Evolutionary conservation across 2,888 invertebrate genomes (phyloP).

Genomic region (Tenthredo livida): DNA sequence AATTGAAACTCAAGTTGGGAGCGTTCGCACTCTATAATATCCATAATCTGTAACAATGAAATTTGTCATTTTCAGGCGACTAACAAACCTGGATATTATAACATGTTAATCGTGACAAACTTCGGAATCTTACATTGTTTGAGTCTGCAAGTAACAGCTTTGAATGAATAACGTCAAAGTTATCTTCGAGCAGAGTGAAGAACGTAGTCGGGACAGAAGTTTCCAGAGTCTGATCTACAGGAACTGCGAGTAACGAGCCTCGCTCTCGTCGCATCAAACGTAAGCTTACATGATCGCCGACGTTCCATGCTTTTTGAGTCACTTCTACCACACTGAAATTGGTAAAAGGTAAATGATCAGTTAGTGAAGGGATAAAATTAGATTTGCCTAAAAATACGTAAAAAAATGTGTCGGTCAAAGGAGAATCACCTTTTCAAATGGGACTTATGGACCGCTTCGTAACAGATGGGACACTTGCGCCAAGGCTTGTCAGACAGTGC

Average conservation of each 20-base stretch:
- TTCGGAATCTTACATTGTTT: constrained; percentile 80
- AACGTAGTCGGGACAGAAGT: constrained; percentile 70
- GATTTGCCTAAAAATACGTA: background rate
- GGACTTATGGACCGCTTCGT: constrained; percentile 87
- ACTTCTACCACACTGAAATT: constrained; percentile 81
- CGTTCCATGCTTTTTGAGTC: constrained; percentile 79
- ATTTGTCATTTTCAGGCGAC: background rate
- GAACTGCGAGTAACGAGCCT: constrained; percentile 81
- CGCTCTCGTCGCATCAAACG: constrained; percentile 92
- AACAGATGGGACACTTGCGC: constrained; percentile 96
- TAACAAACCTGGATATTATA: background rate
- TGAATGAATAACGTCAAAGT: constrained; percentile 83
- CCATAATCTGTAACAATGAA: constrained; percentile 79
- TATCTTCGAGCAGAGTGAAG: constrained; percentile 78
- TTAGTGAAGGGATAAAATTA: background rate
- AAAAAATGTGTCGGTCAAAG: constrained; percentile 69
- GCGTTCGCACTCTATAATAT: constrained; percentile 88
- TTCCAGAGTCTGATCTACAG: constrained; percentile 76
- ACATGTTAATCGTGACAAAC: background rate
- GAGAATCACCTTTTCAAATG: constrained; percentile 89
- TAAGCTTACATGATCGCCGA: constrained; percentile 87
- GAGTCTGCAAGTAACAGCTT: constrained; percentile 88
- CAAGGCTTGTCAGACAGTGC: constrained; percentile 91
- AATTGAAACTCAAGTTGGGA: constrained; percentile 80
- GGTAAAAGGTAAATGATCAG: constrained; percentile 2